A percentile compares a stretch with the other conserved stretches of the same genome.
Conservation (phyloP, 2,888 invertebrate genomes). For the Matsumyia berberina region DNA sequence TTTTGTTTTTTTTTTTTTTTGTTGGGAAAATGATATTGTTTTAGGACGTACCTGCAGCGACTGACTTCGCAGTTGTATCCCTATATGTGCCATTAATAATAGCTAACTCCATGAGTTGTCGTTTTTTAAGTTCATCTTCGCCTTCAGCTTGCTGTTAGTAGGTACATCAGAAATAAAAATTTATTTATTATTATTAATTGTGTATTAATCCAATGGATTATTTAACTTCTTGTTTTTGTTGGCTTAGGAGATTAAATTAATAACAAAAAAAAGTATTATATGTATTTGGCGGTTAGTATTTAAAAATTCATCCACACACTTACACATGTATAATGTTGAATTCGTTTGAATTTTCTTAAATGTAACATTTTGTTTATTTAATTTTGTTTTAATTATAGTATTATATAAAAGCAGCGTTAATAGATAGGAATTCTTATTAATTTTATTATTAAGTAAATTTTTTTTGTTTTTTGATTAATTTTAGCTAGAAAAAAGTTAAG, state of each 20-base stretch:
- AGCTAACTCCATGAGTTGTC: constrained; percentile 99
- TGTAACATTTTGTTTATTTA: constrained; percentile 13
- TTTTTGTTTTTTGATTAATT: constrained; percentile 46
- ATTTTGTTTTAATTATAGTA: constrained; percentile 35
- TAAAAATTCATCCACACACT: constrained; percentile 46
- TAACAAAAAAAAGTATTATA: constrained; percentile 74
- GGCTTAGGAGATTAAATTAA: constrained; percentile 79
- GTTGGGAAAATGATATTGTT: constrained; percentile 41
- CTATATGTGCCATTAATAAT: constrained; percentile 99
- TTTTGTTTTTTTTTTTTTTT: constrained; percentile 19
- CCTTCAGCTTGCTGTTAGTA: constrained; percentile 96
- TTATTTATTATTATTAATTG: constrained; percentile 69
- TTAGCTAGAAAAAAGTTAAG: constrained; percentile 57
- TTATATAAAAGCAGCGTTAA: constrained; percentile 68
- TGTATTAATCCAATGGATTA: constrained; percentile 76
- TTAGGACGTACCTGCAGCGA: constrained; percentile 89
- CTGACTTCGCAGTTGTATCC: constrained; percentile 95
- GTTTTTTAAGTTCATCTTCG: constrained; percentile 99
- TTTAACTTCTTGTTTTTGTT: constrained; percentile 72
- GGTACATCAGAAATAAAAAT: constrained; percentile 79
- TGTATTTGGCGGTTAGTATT: constrained; percentile 40
- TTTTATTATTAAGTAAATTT: constrained; percentile 52
- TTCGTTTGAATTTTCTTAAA: constrained; percentile 37
- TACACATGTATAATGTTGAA: constrained; percentile 50
- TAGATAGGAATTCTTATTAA: constrained; percentile 59